Evolutionary conservation across 2,797 vertebrate species (phyloP).

Genomic region (Ambastaia sidthimunki): DNA sequence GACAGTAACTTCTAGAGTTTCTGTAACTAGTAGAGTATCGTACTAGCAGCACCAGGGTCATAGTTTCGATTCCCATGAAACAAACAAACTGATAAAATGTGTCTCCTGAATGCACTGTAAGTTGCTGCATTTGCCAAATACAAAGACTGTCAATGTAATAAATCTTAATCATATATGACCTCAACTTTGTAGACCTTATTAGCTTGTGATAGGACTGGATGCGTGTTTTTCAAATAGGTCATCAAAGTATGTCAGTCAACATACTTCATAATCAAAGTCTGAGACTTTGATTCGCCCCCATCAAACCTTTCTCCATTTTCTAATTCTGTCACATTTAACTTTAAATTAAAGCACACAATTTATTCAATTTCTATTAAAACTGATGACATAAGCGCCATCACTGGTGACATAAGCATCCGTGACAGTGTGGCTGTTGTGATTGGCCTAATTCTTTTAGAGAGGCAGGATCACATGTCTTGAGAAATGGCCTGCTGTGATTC

Average conservation of each 20-base stretch:
- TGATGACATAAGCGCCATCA: conserved; percentile 3
- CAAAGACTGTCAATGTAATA: not conserved
- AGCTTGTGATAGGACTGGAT: not conserved
- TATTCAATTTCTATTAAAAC: conserved; percentile 12
- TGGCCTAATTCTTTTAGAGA: conserved; percentile 27
- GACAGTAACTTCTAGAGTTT: conserved; percentile 17
- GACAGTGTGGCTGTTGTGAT: conserved; percentile 1
- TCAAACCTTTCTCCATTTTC: conserved; percentile 1
- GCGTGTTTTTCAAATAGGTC: not conserved
- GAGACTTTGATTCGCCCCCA: conserved; percentile 6
- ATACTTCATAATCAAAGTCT: not conserved
- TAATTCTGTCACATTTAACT: conserved; percentile 22
- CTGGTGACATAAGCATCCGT: conserved; percentile 30
- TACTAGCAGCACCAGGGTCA: not conserved
- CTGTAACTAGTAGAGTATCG: not conserved
- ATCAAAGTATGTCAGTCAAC: conserved; percentile 9
- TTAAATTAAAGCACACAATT: not conserved
- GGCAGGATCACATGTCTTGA: conserved; percentile 5
- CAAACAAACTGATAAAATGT: not conserved
- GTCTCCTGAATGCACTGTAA: not conserved
- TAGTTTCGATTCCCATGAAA: not conserved
- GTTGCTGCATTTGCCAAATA: not conserved
- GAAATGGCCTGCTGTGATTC: conserved; percentile 26
- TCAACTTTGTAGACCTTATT: not conserved
- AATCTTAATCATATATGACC: not conserved